Evolutionary conservation across 2,888 invertebrate species (phyloP).

Genomic region (Catonia carolina): DNA sequence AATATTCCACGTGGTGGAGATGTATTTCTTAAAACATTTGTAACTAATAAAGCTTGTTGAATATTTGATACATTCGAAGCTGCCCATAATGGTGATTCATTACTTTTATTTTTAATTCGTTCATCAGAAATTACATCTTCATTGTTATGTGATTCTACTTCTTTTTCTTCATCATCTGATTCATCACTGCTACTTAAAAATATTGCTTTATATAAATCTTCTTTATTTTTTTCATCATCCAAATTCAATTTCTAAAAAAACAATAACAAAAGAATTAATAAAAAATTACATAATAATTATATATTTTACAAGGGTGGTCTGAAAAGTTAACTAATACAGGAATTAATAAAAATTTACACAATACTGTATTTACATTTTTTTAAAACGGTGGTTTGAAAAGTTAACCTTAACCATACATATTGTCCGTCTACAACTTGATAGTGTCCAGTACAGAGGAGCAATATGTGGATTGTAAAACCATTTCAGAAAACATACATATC

Average conservation of each 20-base stretch:
- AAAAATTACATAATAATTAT: no score
- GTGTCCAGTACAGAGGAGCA: no score
- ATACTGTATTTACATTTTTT: no score
- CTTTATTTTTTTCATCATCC: constrained; percentile 50
- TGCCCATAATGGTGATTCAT: background rate
- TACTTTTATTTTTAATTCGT: constrained; percentile 1
- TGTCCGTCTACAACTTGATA: no score
- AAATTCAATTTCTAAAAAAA: constrained; percentile 25
- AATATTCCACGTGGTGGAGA: constrained; percentile 69
- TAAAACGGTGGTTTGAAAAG: no score
- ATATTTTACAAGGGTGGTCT: no score
- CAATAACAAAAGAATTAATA: background rate
- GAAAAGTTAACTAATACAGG: background rate
- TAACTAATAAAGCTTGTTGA: constrained; percentile 32
- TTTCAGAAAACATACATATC: no score
- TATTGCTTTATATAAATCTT: constrained; percentile 83
- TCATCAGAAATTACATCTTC: no score
- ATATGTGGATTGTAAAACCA: no score
- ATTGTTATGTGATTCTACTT: background rate
- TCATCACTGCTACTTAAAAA: constrained; percentile 71
- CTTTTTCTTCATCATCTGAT: constrained; percentile 49
- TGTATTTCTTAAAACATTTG: constrained; percentile 54
- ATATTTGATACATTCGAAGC: constrained; percentile 29
- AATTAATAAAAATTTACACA: background rate
- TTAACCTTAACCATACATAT: no score